These are phyloP conservation scores for Listronotus bonariensis DNA, from an alignment of 1,140 invertebrate species.

Conservation along the genomic window DNA sequence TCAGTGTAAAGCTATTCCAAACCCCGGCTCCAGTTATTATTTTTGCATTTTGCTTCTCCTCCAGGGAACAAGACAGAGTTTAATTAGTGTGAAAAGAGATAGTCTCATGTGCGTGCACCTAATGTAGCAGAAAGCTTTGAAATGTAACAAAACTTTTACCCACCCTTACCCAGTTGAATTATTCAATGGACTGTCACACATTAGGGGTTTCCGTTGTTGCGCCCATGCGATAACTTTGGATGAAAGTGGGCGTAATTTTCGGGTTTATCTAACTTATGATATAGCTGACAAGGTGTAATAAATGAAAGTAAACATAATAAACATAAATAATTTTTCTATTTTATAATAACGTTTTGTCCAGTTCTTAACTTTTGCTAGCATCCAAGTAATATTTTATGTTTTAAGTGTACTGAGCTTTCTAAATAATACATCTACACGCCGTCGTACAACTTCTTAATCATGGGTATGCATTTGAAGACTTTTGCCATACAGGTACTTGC, in stretches of 20 bases:
- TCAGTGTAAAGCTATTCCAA: conserved; percentile 10
- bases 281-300: conserved; percentile 4
- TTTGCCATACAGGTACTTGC: too few species aligned
- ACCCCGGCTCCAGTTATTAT: conserved; percentile 12
- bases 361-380: too few species aligned
- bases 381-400: too few species aligned
- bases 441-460: too few species aligned
- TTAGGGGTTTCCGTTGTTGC: conserved; percentile 19
- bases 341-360: too few species aligned
- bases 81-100: conserved; percentile 40
- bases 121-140: conserved; percentile 35
- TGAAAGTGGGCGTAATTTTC: conserved; percentile 2
- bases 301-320: neutral
- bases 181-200: conserved; percentile 28
- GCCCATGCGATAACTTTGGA: conserved; percentile 11
- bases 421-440: too few species aligned
- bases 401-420: too few species aligned
- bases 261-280: conserved; percentile 1
- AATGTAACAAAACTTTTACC: conserved; percentile 24
- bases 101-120: conserved; percentile 32
- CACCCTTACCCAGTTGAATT: conserved; percentile 13
- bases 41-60: conserved; percentile 23
- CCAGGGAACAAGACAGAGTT: conserved; percentile 13
- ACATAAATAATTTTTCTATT: neutral
- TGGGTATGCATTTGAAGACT: too few species aligned